Evolutionary conservation across 2,797 vertebrate species (phyloP), one percentile per base, ranked within the genome.

Genomic region (Leptodactylus fallax): DNA sequence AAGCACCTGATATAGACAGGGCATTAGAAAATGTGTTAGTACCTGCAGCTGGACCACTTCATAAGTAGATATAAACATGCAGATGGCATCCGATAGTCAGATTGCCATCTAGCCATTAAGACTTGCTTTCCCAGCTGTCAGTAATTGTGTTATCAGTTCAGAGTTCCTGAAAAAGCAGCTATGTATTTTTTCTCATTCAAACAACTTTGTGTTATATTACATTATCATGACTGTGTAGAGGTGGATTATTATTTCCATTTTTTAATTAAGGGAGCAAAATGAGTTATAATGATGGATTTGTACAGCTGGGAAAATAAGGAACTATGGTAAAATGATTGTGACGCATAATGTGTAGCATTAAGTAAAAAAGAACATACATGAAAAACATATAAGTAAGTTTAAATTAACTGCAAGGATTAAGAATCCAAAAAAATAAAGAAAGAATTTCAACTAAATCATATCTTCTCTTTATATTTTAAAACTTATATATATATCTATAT

Each of bases 21-120:
- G 56, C 53, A 90, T 91, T 85, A 89, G 81, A 76, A 79, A 89
- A 86, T 83, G 55, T 71, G 56, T 49, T n/a, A 27, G 78, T 61
- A 83, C 21, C 85, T 89, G 51, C 85, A 91, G 81, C 81, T 91
- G 88, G 88, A 78, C 79, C 25, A 51, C 74, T n/a, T 49, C 16
- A 27, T 87, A 90, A 90, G 87, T 17, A 90, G 87, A 88, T 87
- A 90, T 91, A 91, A 90, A 89, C 85, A 91, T 72, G 81, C 90
- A 89, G 86, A 91, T 91, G 72, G 81, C 79, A 2, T 71, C 83
- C 87, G 47, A 51, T 65, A 91, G 77, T 89, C 85, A 85, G 87
- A 80, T 56, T 89, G 67, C 80, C 90, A 89, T 61, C 89, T 81
- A 91, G 83, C 47, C 82, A 90, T 90, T 88, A 91, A 90, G 83